phyloP scores from a whole-genome alignment of 2,797 vertebrate genomes.

The Anguilla anguilla region DNA sequence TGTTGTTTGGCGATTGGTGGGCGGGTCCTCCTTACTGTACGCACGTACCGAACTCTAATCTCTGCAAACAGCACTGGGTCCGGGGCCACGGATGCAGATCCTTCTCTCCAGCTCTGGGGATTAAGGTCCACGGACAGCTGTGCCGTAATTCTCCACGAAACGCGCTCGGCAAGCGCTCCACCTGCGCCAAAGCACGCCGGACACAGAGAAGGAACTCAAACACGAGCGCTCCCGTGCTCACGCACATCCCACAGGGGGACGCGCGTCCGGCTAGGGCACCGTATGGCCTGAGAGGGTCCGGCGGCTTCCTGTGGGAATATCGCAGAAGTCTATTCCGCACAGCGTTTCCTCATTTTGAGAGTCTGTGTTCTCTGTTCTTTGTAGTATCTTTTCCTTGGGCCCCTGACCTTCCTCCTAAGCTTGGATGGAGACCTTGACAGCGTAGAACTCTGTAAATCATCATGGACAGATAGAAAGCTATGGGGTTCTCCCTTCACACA shows the following conservation, averaged over 20 bases:
- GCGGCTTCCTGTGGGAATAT: not conserved
- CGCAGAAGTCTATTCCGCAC: not conserved
- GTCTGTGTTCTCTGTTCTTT: not conserved
- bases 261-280: not conserved
- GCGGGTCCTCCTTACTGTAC: conserved; percentile 31
- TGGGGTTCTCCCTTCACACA: not conserved
- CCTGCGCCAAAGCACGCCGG: not conserved
- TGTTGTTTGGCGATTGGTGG: conserved; percentile 11
- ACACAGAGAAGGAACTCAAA: not conserved
- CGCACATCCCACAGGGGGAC: not conserved
- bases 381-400: not conserved
- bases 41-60: conserved; percentile 21
- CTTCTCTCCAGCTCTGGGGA: conserved; percentile 12
- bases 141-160: not conserved
- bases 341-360: not conserved
- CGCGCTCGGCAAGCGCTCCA: not conserved
- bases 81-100: conserved; percentile 26
- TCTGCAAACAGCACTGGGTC: conserved; percentile 26
- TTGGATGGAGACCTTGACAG: not conserved
- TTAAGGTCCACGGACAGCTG: conserved; percentile 19
- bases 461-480: not conserved
- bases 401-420: not conserved
- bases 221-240: not conserved
- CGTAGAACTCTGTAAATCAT: not conserved
- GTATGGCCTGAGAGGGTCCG: not conserved